A percentile compares a stretch with the other conserved stretches of the same genome.
phyloP scores from a whole-genome alignment of 2,888 invertebrate species.

The Conops quadrifasciatus region DNA sequence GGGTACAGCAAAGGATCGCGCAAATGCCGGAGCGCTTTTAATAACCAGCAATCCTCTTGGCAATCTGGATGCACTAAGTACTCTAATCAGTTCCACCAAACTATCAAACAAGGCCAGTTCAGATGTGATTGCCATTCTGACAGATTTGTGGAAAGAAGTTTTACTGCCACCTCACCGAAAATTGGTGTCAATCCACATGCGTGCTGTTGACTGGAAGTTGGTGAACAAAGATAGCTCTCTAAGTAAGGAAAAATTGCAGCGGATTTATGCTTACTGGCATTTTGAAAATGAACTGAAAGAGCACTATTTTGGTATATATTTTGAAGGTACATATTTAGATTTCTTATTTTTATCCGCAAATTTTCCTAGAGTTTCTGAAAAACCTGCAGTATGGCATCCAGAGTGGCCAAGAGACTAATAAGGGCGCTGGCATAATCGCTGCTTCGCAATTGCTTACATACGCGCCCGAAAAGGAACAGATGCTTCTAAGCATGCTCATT shows the following conservation, averaged over 20 bases:
- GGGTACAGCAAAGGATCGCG: slow-evolving; percentile 65
- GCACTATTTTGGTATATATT: slow-evolving; percentile 71
- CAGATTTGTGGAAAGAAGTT: slow-evolving; percentile 61
- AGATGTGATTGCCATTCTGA: slow-evolving; percentile 58
- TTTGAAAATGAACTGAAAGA: slow-evolving; percentile 90
- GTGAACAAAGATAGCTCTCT: slow-evolving; percentile 54
- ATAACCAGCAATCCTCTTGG: slow-evolving; percentile 64
- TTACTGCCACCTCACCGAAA: slow-evolving; percentile 62
- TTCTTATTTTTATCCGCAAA: slow-evolving; percentile 27
- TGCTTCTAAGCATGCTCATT: slow-evolving; percentile 80
- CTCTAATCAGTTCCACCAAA: slow-evolving; percentile 60
- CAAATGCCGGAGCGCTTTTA: slow-evolving; percentile 63
- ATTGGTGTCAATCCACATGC: slow-evolving; percentile 56
- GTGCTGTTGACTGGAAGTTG: slow-evolving; percentile 63
- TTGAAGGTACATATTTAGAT: not conserved
- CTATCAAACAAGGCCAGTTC: slow-evolving; percentile 62
- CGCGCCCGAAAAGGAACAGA: slow-evolving; percentile 64
- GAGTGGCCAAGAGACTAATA: slow-evolving; percentile 62
- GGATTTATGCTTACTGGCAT: slow-evolving; percentile 80
- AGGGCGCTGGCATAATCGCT: slow-evolving; percentile 56
- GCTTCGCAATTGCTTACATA: slow-evolving; percentile 57
- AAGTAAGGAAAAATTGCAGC: slow-evolving; percentile 72
- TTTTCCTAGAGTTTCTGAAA: slow-evolving; percentile 56
- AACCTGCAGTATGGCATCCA: slow-evolving; percentile 62
- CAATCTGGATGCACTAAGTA: slow-evolving; percentile 60